These are phyloP conservation scores for Oxycera nigricornis DNA, from an alignment of 2,888 invertebrate genomes.

Conservation along the genomic window DNA sequence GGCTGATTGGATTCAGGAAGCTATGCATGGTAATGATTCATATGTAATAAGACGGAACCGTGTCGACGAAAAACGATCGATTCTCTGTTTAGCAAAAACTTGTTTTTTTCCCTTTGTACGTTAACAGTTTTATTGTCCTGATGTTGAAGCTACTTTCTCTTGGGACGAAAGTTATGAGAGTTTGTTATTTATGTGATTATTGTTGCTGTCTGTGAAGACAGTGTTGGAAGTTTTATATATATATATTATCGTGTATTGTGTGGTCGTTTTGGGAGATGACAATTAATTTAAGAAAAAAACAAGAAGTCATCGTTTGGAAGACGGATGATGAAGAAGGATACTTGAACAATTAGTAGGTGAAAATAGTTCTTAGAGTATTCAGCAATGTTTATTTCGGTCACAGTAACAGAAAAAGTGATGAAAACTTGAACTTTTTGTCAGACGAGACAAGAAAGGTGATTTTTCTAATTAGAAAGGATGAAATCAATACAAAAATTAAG, in stretches of 20 bases:
- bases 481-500: too few species aligned
- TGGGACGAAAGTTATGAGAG: neutral
- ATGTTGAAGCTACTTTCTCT: slow-evolving; percentile 1
- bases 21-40: too few species aligned
- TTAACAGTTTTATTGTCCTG: neutral
- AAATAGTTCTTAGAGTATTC: too few species aligned
- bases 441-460: too few species aligned
- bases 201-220: neutral
- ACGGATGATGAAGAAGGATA: too few species aligned
- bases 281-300: neutral
- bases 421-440: too few species aligned
- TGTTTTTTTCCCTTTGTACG: neutral
- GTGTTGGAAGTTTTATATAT: neutral
- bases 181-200: slow-evolving; percentile 11
- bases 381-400: too few species aligned
- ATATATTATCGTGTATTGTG: slow-evolving; percentile 4
- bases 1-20: too few species aligned
- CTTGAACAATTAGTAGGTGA: too few species aligned
- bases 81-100: neutral
- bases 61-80: slow-evolving; percentile 16
- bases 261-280: neutral
- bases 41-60: too few species aligned
- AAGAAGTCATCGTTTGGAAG: neutral
- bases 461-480: too few species aligned
- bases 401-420: too few species aligned